Evolutionary conservation across 2,113 vertebrate species (phyloP), one percentile per base, ranked within the genome.

Genomic region (Anguilla rostrata): DNA sequence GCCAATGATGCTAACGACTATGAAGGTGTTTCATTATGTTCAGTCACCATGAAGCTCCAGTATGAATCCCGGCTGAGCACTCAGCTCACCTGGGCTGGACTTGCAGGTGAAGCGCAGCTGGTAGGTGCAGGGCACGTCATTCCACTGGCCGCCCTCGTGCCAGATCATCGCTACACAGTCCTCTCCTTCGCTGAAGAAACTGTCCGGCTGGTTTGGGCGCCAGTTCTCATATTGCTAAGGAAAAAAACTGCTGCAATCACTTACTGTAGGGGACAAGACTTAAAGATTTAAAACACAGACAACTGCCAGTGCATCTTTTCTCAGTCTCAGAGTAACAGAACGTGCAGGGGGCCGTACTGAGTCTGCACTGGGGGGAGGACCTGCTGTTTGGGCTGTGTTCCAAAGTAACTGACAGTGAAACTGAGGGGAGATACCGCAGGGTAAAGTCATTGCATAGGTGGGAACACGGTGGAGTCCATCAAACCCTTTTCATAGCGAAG

Each of bases 131-230:
- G 98, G 97, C 2, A 99, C 97, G 0, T 99, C 98, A 0, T 98
- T 99, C 98, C 98, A 99, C 92, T 98, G 97, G 3, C 98, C 98
- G 26, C 90, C 94, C 93, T 98, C 96, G 0, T 98, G 97, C 98
- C 98, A 98, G 92, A 98, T 98, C 97, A 98, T 98, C 88, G 98
- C 98, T 43, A 98, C 97, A 0, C 98, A 99, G 92, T 99, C 97
- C 88, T 99, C 98, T 0, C 94, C 97, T 0, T 96, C 94, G 9
- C 92, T 92, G 1, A 97, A 96, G 93, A 98, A 98, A 88, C 97
- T 97, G 86, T 99, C 98, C 0, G 98, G 98, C 86, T 99, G 98
- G 92, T 97, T 97, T 18, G 96, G 96, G 84, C 95, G 90, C 98
- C 98, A 99, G 93, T 99, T 98, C 93, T 97, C 97, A 14, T 94